phyloP scores from a whole-genome alignment of 2,113 vertebrate genomes.

The Silurus glanis region DNA sequence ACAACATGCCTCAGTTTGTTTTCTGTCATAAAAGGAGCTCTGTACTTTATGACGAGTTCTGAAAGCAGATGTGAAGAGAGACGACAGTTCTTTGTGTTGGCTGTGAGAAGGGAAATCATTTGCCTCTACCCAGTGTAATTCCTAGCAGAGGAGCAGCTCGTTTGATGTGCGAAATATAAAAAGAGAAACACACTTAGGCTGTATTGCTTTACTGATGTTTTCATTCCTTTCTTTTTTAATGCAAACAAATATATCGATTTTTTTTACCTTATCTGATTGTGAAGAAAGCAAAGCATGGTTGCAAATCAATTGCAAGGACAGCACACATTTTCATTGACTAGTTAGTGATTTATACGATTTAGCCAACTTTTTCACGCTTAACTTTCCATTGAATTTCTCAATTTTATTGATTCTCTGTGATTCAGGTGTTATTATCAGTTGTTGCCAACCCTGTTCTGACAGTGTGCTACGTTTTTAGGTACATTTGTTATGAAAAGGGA shows the following conservation, averaged over 20 bases:
- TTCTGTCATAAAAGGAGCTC: conserved; percentile 21
- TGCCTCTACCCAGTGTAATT: conserved; percentile 11
- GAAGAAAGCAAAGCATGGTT: conserved; percentile 28
- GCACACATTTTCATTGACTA: conserved; percentile 38
- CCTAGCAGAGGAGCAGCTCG: conserved; percentile 43
- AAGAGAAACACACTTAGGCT: background rate
- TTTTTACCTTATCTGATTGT: conserved; percentile 10
- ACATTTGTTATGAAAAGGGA: background rate
- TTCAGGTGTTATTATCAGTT: background rate
- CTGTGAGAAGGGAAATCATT: conserved; percentile 53
- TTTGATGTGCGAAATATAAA: conserved; percentile 57
- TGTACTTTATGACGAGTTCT: conserved; percentile 26
- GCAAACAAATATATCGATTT: conserved; percentile 30
- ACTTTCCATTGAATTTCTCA: no score
- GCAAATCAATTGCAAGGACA: conserved; percentile 25
- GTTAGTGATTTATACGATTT: conserved; percentile 18
- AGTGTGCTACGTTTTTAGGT: background rate
- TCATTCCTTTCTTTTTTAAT: background rate
- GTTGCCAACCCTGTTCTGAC: background rate
- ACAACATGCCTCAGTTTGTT: conserved; percentile 20
- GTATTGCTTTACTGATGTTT: conserved; percentile 6
- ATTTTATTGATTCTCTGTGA: background rate
- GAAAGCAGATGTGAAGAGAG: conserved; percentile 38
- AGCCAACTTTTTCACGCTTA: background rate
- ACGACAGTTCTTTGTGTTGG: background rate